Percentiles rank a stretch among this genome's conserved stretches.
Evolutionary conservation across 2,113 vertebrate species (phyloP).

Genomic region (Sialia sialis): DNA sequence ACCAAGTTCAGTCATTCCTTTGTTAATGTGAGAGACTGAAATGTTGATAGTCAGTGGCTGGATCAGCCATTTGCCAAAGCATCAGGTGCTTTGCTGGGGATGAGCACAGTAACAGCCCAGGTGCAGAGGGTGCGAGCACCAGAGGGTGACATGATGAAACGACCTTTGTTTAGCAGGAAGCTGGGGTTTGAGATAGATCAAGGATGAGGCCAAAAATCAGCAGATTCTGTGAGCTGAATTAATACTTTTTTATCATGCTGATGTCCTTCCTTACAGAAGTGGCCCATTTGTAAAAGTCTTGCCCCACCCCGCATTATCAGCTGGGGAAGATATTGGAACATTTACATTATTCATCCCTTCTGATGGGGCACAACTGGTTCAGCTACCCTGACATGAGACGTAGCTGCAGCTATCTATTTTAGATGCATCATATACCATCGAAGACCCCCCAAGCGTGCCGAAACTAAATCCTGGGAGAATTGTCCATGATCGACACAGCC

Average conservation of each 20-base stretch:
- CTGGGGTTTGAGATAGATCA: neutral
- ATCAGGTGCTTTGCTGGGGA: neutral
- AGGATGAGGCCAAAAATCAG: neutral
- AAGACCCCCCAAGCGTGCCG: accelerated
- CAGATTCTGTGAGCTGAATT: neutral
- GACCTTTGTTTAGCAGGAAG: neutral
- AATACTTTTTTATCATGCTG: neutral
- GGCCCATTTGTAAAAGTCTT: neutral
- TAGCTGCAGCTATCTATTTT: neutral
- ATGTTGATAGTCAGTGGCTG: neutral
- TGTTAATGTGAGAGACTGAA: neutral
- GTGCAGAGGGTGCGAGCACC: neutral
- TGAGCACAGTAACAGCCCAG: neutral
- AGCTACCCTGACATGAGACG: neutral
- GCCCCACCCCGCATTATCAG: accelerated
- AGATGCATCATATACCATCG: neutral
- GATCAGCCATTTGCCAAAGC: neutral
- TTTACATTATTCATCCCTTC: neutral
- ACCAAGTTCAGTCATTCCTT: neutral
- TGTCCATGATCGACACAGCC: too few relatives aligned
- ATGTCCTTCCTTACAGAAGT: neutral
- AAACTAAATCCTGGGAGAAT: neutral
- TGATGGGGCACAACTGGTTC: neutral
- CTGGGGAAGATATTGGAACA: neutral
- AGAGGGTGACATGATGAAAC: neutral